Evolutionary conservation across 2,113 vertebrate genomes (phyloP).

Genomic region (Monarcha castaneiventris): DNA sequence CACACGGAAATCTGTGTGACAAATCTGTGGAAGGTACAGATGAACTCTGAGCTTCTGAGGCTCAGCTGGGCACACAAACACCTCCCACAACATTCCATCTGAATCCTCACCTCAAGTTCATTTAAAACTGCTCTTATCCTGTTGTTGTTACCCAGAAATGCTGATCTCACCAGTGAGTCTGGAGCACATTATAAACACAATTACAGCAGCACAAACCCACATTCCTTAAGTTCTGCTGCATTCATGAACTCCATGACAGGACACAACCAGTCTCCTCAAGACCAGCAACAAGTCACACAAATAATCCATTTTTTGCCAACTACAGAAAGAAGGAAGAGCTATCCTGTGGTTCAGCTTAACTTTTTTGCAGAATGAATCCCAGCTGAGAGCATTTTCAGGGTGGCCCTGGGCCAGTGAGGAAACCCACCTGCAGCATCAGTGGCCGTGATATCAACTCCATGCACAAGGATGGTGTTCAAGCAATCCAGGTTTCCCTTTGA

Average conservation of each 20-base stretch:
- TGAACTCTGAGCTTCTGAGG: neutral
- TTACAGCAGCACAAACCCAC: neutral
- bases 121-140: neutral
- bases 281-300: neutral
- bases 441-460: constrained; percentile 86
- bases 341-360: neutral
- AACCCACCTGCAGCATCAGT: constrained; percentile 87
- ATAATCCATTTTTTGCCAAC: neutral
- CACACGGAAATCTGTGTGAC: neutral
- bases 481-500: constrained; percentile 92
- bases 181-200: neutral
- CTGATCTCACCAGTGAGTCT: neutral
- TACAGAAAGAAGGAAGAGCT: neutral
- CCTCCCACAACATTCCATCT: neutral
- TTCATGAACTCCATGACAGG: fast-evolving
- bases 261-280: fast-evolving
- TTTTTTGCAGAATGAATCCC: neutral
- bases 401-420: neutral
- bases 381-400: neutral
- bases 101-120: neutral
- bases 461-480: constrained; percentile 86
- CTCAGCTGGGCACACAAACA: neutral
- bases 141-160: neutral
- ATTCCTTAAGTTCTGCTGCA: neutral
- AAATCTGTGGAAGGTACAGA: neutral